phyloP scores from a whole-genome alignment of 23 tunicate species.

The Styela plicata region DNA sequence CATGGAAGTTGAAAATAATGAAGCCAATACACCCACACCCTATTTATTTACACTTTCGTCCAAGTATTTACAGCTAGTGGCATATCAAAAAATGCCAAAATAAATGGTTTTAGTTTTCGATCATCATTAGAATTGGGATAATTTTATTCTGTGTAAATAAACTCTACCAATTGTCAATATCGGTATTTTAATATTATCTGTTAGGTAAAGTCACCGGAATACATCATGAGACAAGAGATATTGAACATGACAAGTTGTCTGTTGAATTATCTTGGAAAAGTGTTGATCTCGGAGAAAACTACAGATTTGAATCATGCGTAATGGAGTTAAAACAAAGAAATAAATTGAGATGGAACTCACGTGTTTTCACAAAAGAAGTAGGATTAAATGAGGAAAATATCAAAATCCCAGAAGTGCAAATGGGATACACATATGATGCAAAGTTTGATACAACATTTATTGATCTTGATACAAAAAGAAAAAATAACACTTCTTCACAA shows the following conservation, averaged over 20 bases:
- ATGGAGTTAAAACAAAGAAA: background rate
- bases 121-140: too few species aligned
- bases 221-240: background rate
- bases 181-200: too few species aligned
- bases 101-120: too few species aligned
- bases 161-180: too few species aligned
- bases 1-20: too few species aligned
- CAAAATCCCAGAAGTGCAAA: background rate
- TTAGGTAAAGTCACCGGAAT: too few species aligned
- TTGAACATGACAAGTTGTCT: background rate
- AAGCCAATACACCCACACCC: too few species aligned
- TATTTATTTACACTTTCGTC: too few species aligned
- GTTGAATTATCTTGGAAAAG: background rate
- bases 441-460: background rate
- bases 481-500: background rate
- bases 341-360: background rate
- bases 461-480: slow-evolving; percentile 1
- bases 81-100: too few species aligned
- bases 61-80: too few species aligned
- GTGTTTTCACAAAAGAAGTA: background rate
- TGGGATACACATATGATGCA: background rate
- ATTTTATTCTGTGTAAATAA: too few species aligned
- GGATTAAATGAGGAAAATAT: background rate
- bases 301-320: background rate
- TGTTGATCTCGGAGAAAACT: background rate